Percentiles rank a stretch among this genome's conserved stretches.
Evolutionary conservation across 2,797 vertebrate species (phyloP).

Genomic region (Lateolabrax maculatus): DNA sequence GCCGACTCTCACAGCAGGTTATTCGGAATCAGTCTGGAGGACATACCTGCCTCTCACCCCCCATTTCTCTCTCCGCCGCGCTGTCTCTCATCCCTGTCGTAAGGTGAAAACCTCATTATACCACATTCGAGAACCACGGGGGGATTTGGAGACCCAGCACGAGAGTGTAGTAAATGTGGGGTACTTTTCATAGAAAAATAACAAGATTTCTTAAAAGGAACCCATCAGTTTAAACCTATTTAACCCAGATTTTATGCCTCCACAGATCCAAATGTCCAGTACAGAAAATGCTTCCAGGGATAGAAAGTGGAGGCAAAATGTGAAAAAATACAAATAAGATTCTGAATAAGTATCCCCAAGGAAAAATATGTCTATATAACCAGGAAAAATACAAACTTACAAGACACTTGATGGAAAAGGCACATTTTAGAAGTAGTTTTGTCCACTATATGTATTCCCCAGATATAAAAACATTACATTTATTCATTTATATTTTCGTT

Average conservation of each 20-base stretch:
- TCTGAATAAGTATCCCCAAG: not conserved
- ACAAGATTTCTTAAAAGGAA: not conserved
- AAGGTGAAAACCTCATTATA: slow-evolving; percentile 49
- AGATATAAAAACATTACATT: too few relatives aligned
- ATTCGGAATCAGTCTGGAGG: slow-evolving; percentile 55
- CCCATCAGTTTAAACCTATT: not conserved
- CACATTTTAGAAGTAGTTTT: too few relatives aligned
- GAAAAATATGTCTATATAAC: too few relatives aligned
- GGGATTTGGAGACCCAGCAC: not conserved
- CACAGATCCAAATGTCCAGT: not conserved
- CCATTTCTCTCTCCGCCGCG: slow-evolving; percentile 16
- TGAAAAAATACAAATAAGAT: not conserved
- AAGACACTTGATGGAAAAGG: too few relatives aligned
- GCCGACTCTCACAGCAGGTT: slow-evolving; percentile 45
- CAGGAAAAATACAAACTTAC: too few relatives aligned
- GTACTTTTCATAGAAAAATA: slow-evolving; percentile 1
- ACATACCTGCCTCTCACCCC: slow-evolving; percentile 48
- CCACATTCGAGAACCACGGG: slow-evolving; percentile 1
- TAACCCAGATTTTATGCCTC: not conserved
- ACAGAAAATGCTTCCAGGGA: not conserved
- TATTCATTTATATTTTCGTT: too few relatives aligned
- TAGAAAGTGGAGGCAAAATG: not conserved
- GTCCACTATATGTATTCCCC: too few relatives aligned
- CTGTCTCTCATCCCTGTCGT: slow-evolving; percentile 29
- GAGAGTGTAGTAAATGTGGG: not conserved